Percentiles rank a stretch among this genome's conserved stretches.
These are phyloP conservation scores for Hippocampus guttulatus DNA, from an alignment of 2,113 vertebrate genomes.

Conservation along the genomic window DNA sequence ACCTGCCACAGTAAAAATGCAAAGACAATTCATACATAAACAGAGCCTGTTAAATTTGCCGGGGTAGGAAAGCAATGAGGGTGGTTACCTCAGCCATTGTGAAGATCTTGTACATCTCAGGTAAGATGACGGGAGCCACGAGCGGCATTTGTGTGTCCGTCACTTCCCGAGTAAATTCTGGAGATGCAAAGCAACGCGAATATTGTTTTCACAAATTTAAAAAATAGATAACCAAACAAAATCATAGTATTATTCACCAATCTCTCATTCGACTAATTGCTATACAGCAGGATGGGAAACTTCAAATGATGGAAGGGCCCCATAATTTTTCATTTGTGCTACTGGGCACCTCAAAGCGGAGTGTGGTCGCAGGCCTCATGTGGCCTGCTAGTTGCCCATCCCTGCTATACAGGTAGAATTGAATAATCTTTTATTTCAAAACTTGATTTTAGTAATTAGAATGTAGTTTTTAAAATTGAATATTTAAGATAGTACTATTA, in stretches of 20 bases:
- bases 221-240: background rate
- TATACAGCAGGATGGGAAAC: too few relatives aligned
- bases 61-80: background rate
- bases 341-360: too few relatives aligned
- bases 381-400: too few relatives aligned
- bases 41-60: background rate
- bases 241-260: background rate
- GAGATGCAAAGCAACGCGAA: background rate
- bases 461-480: background rate
- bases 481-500: background rate
- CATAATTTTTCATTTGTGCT: too few relatives aligned
- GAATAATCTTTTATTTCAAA: too few relatives aligned
- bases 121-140: slow-evolving; percentile 95
- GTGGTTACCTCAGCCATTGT: slow-evolving; percentile 90
- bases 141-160: slow-evolving; percentile 97
- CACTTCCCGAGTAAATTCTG: slow-evolving; percentile 97
- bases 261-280: too few relatives aligned
- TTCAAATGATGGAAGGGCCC: too few relatives aligned
- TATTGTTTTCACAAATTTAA: too few relatives aligned
- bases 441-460: background rate
- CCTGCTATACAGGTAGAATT: too few relatives aligned
- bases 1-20: slow-evolving; percentile 69
- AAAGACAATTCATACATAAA: background rate
- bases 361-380: too few relatives aligned
- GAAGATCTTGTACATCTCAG: slow-evolving; percentile 99